Evolutionary conservation across 2,888 invertebrate genomes (phyloP).

Genomic region (Hetaerina titia): DNA sequence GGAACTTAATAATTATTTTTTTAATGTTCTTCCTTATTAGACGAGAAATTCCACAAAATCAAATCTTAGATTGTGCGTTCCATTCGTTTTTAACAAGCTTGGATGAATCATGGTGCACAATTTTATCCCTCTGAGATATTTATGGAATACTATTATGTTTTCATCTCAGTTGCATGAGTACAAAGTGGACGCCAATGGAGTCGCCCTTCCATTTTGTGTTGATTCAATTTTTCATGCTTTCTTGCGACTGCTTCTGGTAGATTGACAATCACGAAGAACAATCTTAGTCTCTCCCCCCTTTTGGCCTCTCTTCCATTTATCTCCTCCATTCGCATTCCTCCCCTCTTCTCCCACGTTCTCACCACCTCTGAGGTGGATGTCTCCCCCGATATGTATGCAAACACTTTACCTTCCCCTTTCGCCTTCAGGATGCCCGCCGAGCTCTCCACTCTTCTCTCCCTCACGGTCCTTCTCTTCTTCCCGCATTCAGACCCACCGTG

Average conservation of each 20-base stretch:
- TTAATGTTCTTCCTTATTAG: no score
- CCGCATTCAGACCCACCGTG: background rate
- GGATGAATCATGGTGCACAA: no score
- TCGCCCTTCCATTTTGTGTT: background rate
- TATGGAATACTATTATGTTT: no score
- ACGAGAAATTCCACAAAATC: no score
- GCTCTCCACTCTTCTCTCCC: background rate
- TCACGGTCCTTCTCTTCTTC: background rate
- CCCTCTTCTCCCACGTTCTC: background rate
- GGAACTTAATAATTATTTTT: no score
- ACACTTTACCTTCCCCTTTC: background rate
- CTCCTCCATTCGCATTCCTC: background rate
- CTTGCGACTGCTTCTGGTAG: background rate
- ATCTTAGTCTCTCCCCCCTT: background rate
- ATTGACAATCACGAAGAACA: background rate
- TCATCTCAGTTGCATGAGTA: background rate
- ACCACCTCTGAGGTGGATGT: background rate
- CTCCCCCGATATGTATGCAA: constrained; percentile 7
- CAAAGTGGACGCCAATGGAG: background rate
- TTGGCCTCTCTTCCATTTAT: background rate
- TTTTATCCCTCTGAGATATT: background rate
- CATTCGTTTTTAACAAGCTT: no score
- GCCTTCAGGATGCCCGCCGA: background rate
- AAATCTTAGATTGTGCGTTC: no score
- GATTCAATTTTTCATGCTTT: background rate